phyloP scores from a whole-genome alignment of 2,113 vertebrate species.

The Heliornis fulica region DNA sequence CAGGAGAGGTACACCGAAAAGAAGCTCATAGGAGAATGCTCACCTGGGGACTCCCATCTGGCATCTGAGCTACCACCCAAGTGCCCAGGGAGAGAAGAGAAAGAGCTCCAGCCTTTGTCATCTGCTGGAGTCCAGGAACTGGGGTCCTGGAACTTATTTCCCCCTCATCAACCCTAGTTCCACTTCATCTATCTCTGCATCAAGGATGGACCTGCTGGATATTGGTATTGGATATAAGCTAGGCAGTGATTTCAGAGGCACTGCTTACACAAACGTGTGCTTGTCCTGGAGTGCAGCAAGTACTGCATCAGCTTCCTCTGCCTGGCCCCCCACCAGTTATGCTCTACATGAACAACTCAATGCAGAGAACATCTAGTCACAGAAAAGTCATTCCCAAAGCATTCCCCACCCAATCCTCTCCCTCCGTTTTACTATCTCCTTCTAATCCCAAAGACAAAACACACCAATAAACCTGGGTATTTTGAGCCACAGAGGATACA shows the following conservation, averaged over 20 bases:
- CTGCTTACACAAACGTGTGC: accelerated
- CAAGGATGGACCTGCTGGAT: neutral
- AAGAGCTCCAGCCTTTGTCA: neutral
- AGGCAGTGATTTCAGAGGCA: neutral
- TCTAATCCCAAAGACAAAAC: neutral
- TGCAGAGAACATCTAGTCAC: neutral
- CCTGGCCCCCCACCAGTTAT: neutral
- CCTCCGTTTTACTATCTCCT: neutral
- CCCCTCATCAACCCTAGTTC: neutral
- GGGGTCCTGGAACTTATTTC: neutral
- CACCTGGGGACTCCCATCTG: neutral
- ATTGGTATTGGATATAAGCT: neutral
- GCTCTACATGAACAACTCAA: neutral
- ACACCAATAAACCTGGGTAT: neutral
- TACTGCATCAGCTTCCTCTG: no score
- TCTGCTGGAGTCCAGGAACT: neutral
- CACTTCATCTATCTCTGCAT: neutral
- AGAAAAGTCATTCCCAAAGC: neutral
- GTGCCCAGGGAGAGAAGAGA: accelerated
- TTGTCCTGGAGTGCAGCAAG: neutral
- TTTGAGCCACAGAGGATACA: neutral
- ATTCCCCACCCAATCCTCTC: accelerated
- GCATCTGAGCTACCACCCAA: neutral
- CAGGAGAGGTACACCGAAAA: neutral
- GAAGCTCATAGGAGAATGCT: neutral